Evolutionary conservation across 2,888 invertebrate species (phyloP).

Genomic region (Papilio demoleus): DNA sequence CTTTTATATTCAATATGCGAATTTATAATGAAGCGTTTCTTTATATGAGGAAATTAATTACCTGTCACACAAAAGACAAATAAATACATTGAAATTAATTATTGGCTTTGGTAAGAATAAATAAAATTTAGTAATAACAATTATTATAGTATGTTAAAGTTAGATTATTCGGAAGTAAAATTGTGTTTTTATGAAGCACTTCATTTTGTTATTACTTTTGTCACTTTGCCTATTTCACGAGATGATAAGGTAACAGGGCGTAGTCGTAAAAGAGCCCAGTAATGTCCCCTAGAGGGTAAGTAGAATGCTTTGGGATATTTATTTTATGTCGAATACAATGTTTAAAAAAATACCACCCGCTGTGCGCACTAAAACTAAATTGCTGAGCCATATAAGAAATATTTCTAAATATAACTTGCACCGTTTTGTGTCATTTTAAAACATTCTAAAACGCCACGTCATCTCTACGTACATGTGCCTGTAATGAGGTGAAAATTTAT

Average conservation of each 20-base stretch:
- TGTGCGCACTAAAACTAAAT: slow-evolving; percentile 29
- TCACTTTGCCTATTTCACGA: slow-evolving; percentile 1
- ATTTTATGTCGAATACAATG: slow-evolving; percentile 12
- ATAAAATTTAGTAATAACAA: neutral
- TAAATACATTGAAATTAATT: neutral
- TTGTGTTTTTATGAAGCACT: neutral
- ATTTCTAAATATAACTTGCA: slow-evolving; percentile 26
- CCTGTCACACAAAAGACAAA: neutral
- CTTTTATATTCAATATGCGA: slow-evolving; percentile 26
- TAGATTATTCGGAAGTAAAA: neutral
- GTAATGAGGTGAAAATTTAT: neutral
- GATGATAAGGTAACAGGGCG: neutral
- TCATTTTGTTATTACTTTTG: neutral
- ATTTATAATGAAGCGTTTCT: neutral
- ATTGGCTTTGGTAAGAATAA: neutral
- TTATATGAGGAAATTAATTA: neutral
- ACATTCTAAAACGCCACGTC: slow-evolving; percentile 30
- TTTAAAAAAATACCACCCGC: slow-evolving; percentile 23
- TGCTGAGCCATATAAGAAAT: slow-evolving; percentile 21
- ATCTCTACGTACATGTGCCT: neutral
- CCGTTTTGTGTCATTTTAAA: slow-evolving; percentile 28
- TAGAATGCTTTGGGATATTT: slow-evolving; percentile 14
- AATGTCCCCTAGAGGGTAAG: slow-evolving; percentile 11
- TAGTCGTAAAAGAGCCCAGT: slow-evolving; percentile 6
- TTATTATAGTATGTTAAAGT: neutral